A percentile compares a stretch with the other conserved stretches of the same genome.
These are phyloP conservation scores for Rhineura floridana DNA, from an alignment of 2,113 vertebrate species.

Conservation along the genomic window DNA sequence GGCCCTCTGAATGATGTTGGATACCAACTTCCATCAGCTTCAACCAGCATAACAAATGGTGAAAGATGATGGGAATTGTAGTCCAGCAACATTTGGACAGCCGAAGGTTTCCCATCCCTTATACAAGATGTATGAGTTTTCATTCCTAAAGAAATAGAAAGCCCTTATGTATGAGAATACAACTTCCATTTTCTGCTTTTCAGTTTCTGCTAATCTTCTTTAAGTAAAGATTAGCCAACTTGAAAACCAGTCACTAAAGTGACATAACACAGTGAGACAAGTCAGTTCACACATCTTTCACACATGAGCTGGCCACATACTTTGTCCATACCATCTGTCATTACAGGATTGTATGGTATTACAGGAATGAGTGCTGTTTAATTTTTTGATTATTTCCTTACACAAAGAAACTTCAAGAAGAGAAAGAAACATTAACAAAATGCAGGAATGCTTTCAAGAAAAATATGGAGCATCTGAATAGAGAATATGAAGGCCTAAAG, in stretches of 20 bases:
- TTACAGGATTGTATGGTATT: background rate
- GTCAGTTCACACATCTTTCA: background rate
- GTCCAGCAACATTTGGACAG: background rate
- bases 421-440: slow-evolving; percentile 80
- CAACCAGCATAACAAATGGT: background rate
- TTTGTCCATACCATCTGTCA: background rate
- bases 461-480: slow-evolving; percentile 80
- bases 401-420: slow-evolving; percentile 87
- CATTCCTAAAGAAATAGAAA: background rate
- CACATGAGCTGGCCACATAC: background rate
- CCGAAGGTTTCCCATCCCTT: background rate
- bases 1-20: background rate
- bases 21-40: background rate
- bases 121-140: background rate
- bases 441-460: slow-evolving; percentile 80
- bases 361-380: background rate
- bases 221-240: background rate
- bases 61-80: background rate
- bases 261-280: background rate
- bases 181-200: background rate
- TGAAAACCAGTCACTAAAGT: background rate
- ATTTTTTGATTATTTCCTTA: slow-evolving; percentile 34
- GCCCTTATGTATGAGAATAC: background rate
- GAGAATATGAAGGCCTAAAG: slow-evolving; percentile 81
- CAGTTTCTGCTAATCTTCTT: too few species aligned